Evolutionary conservation across 2,113 vertebrate genomes (phyloP).

Genomic region (Ictidomys tridecemlineatus): DNA sequence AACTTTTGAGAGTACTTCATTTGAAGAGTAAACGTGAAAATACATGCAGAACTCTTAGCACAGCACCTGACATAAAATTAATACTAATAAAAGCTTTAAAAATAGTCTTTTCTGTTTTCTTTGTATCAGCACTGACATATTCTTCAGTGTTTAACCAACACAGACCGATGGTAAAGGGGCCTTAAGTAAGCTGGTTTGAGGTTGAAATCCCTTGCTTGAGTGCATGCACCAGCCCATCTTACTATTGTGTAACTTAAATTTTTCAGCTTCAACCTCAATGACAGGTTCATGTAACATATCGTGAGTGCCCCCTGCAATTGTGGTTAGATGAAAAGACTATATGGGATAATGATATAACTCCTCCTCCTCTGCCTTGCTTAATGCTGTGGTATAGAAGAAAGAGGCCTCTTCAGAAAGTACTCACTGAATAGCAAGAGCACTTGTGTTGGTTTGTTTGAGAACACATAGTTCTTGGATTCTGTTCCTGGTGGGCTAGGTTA

Average conservation of each 20-base stretch:
- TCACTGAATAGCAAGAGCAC: not conserved
- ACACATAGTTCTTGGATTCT: constrained; percentile 58
- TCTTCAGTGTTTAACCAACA: not conserved
- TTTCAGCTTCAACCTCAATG: constrained; percentile 64
- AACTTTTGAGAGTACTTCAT: not conserved
- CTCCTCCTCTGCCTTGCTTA: constrained; percentile 55
- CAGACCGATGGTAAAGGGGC: not conserved
- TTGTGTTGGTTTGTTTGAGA: constrained; percentile 57
- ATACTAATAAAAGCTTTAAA: not conserved
- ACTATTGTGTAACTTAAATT: constrained; percentile 55
- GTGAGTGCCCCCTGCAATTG: constrained; percentile 54
- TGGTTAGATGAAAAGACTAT: constrained; percentile 62
- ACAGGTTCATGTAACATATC: not conserved
- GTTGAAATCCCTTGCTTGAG: constrained; percentile 30
- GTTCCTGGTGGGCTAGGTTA: constrained; percentile 1
- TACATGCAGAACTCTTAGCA: not conserved
- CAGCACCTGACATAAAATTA: not conserved
- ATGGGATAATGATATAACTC: constrained; percentile 53
- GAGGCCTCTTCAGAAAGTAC: constrained; percentile 19
- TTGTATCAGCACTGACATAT: not conserved
- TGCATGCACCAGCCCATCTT: constrained; percentile 3
- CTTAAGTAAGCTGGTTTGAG: constrained; percentile 42
- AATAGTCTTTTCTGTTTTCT: not conserved
- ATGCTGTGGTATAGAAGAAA: not conserved
- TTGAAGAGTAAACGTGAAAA: constrained; percentile 33